Evolutionary conservation across 2,888 invertebrate species (phyloP).

Genomic region (Lycia hirtaria): DNA sequence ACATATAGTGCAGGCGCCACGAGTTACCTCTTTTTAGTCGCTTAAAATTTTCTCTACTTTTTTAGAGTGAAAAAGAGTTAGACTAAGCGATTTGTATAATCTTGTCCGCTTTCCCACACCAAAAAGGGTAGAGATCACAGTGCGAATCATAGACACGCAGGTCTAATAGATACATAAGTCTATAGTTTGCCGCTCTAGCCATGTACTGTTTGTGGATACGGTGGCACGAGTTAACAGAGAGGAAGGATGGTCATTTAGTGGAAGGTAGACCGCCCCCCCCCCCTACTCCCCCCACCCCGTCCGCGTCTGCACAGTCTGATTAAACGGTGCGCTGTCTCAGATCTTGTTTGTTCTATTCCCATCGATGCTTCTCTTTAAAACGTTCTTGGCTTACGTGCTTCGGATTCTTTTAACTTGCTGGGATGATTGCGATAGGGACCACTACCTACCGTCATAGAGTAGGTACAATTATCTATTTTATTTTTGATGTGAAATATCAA

Average conservation of each 20-base stretch:
- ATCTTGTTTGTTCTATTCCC: slow-evolving; percentile 70
- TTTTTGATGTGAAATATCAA: too few species aligned
- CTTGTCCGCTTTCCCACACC: too few species aligned
- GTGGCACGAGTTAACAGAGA: slow-evolving; percentile 79
- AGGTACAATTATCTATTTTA: too few species aligned
- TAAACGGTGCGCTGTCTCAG: slow-evolving; percentile 77
- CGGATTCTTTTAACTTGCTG: not conserved
- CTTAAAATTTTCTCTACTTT: too few species aligned
- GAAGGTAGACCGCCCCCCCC: slow-evolving; percentile 66
- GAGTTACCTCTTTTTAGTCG: too few species aligned
- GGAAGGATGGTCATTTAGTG: slow-evolving; percentile 83
- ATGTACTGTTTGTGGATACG: slow-evolving; percentile 83
- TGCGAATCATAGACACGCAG: slow-evolving; percentile 45
- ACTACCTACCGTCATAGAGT: too few species aligned
- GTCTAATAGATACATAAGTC: too few species aligned
- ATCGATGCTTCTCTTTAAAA: slow-evolving; percentile 60
- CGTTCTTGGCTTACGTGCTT: slow-evolving; percentile 16
- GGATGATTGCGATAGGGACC: too few species aligned
- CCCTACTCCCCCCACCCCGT: slow-evolving; percentile 50
- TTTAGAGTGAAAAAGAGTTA: too few species aligned
- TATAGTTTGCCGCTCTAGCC: slow-evolving; percentile 74
- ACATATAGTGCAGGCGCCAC: too few species aligned
- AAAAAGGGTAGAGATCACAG: too few species aligned
- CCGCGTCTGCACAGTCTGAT: slow-evolving; percentile 78
- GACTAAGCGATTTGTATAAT: too few species aligned